Conservation (phyloP, 2,113 vertebrate genomes). For the Podarcis cretensis region DNA sequence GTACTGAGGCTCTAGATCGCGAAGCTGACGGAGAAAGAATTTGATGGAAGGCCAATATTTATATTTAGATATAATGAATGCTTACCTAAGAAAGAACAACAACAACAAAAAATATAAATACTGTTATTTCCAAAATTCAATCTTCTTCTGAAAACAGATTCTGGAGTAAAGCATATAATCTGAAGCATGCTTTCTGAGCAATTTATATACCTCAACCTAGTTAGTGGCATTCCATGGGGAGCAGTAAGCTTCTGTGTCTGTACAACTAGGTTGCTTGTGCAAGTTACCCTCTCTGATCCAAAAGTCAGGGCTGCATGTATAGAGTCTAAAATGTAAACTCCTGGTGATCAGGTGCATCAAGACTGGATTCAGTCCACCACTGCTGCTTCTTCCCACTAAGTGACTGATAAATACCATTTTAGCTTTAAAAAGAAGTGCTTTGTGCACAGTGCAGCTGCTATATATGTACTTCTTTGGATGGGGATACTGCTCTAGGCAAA, state of each 20-base stretch:
- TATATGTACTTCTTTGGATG: neutral
- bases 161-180: neutral
- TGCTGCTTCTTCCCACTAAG: neutral
- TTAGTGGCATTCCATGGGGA: neutral
- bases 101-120: neutral
- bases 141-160: neutral
- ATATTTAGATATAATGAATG: neutral
- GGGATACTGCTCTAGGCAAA: neutral
- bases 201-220: neutral
- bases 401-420: neutral
- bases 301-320: neutral
- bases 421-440: neutral
- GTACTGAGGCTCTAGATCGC: neutral
- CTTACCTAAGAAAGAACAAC: neutral
- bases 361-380: neutral
- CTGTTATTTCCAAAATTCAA: neutral
- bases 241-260: neutral
- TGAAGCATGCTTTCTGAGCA: neutral
- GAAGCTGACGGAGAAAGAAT: neutral
- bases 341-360: neutral
- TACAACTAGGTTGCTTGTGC: neutral
- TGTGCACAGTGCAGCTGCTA: neutral
- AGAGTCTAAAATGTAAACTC: neutral
- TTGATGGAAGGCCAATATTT: neutral
- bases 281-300: neutral